phyloP scores from a whole-genome alignment of 2,888 invertebrate species.

The Gnatocerus cornutus region DNA sequence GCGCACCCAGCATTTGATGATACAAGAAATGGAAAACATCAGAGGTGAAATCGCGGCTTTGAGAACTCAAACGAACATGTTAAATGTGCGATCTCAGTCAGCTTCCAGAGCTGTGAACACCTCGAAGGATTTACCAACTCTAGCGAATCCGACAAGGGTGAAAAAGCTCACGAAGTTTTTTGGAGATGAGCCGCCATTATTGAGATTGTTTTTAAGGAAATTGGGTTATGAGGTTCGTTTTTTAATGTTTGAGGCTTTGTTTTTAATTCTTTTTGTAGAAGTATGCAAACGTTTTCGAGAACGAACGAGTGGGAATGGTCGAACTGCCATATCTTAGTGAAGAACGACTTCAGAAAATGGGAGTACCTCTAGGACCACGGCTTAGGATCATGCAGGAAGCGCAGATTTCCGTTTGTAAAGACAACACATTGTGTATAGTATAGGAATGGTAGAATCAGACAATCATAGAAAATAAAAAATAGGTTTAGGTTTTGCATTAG shows the following conservation, averaged over 20 bases:
- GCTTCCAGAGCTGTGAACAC: conserved; percentile 74
- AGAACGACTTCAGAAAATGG: conserved; percentile 88
- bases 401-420: conserved; percentile 78
- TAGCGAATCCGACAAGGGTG: conserved; percentile 90
- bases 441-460: conserved; percentile 60
- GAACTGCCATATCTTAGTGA: conserved; percentile 93
- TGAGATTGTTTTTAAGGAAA: conserved; percentile 91
- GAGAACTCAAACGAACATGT: conserved; percentile 78
- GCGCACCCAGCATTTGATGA: conserved; percentile 90
- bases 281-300: conserved; percentile 88
- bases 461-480: conserved; percentile 12
- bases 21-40: conserved; percentile 92
- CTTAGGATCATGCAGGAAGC: conserved; percentile 92
- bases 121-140: conserved; percentile 78
- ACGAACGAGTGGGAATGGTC: conserved; percentile 90
- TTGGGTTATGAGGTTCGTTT: conserved; percentile 91
- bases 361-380: conserved; percentile 92
- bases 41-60: conserved; percentile 87
- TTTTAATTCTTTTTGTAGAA: conserved; percentile 76
- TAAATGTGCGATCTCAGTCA: conserved; percentile 79
- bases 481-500: neutral
- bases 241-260: neutral
- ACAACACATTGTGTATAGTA: conserved; percentile 79
- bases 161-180: conserved; percentile 94
- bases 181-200: conserved; percentile 92